Evolutionary conservation across 2,888 invertebrate genomes (phyloP).

Genomic region (Chymomyza procnemis): DNA sequence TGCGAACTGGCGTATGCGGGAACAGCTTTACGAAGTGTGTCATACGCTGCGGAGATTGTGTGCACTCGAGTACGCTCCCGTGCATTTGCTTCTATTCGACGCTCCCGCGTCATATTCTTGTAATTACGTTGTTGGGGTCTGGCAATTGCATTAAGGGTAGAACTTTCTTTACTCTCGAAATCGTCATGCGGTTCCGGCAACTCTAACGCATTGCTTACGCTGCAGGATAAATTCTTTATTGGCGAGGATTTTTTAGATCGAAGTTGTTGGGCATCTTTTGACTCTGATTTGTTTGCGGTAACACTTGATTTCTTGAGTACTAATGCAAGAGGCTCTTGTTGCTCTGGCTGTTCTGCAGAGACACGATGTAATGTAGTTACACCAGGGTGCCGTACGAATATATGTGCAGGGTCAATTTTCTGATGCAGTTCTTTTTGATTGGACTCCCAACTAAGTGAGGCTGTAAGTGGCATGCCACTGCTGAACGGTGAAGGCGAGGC

Average conservation of each 20-base stretch:
- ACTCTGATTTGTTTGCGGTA: not conserved
- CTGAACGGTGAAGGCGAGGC: slow-evolving; percentile 79
- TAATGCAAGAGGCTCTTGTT: slow-evolving; percentile 83
- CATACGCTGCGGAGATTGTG: slow-evolving; percentile 97
- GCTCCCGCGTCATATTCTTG: slow-evolving; percentile 95
- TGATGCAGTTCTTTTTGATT: slow-evolving; percentile 75
- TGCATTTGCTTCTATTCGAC: slow-evolving; percentile 96
- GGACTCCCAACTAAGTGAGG: slow-evolving; percentile 83
- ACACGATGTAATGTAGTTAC: slow-evolving; percentile 77
- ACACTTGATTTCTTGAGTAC: slow-evolving; percentile 79
- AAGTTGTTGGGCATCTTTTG: slow-evolving; percentile 7
- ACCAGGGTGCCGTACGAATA: slow-evolving; percentile 77
- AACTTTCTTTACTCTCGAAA: slow-evolving; percentile 26
- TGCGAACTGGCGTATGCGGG: slow-evolving; percentile 96
- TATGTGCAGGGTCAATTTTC: slow-evolving; percentile 77
- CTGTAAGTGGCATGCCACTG: slow-evolving; percentile 43
- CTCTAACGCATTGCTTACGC: not conserved
- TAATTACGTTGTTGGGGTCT: slow-evolving; percentile 89
- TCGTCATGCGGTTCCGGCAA: slow-evolving; percentile 15
- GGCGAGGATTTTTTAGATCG: slow-evolving; percentile 15
- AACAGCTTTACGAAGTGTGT: slow-evolving; percentile 89
- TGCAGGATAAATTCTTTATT: slow-evolving; percentile 12
- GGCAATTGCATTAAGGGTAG: slow-evolving; percentile 33
- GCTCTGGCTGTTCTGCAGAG: slow-evolving; percentile 66
- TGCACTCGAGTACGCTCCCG: slow-evolving; percentile 95